A percentile compares a stretch with the other conserved stretches of the same genome.
Conservation (phyloP, 1,140 invertebrate genomes). For the Penaeus japonicus region DNA sequence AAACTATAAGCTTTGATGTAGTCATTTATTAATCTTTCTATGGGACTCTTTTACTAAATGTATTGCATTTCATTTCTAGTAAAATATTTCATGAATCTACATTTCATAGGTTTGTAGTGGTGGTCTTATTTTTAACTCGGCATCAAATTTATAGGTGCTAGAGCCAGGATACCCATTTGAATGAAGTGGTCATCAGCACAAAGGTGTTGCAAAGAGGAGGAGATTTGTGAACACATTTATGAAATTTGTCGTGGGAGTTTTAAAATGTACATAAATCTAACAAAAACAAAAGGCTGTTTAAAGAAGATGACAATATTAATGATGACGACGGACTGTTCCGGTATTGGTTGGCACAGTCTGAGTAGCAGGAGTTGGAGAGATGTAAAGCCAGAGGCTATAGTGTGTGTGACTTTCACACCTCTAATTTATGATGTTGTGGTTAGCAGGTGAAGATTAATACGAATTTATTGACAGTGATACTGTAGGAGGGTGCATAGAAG, state of each 20-base stretch:
- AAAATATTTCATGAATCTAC: too few species aligned
- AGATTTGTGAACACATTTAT: constrained; percentile 56
- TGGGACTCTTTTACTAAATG: too few species aligned
- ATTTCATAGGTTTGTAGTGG: background rate
- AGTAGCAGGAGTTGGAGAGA: constrained; percentile 27
- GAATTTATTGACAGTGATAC: constrained; percentile 37
- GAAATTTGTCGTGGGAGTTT: constrained; percentile 51
- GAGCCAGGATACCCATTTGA: background rate
- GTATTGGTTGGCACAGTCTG: constrained; percentile 54
- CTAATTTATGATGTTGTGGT: constrained; percentile 8
- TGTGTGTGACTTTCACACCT: constrained; percentile 6
- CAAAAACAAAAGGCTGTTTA: background rate
- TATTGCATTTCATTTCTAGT: too few species aligned
- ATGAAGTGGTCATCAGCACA: constrained; percentile 50
- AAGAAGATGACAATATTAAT: constrained; percentile 11
- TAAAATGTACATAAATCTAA: constrained; percentile 10
- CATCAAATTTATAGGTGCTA: background rate
- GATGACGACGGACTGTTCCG: constrained; percentile 49
- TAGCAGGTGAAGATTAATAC: constrained; percentile 9
- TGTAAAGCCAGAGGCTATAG: constrained; percentile 15
- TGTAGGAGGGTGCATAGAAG: constrained; percentile 51
- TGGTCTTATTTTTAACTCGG: constrained; percentile 18
- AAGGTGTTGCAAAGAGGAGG: constrained; percentile 50
- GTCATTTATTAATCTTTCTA: too few species aligned
- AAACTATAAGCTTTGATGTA: too few species aligned